Base-by-base conservation (phyloP, 2,113 vertebrate genomes). In the Canis aureus region DNA sequence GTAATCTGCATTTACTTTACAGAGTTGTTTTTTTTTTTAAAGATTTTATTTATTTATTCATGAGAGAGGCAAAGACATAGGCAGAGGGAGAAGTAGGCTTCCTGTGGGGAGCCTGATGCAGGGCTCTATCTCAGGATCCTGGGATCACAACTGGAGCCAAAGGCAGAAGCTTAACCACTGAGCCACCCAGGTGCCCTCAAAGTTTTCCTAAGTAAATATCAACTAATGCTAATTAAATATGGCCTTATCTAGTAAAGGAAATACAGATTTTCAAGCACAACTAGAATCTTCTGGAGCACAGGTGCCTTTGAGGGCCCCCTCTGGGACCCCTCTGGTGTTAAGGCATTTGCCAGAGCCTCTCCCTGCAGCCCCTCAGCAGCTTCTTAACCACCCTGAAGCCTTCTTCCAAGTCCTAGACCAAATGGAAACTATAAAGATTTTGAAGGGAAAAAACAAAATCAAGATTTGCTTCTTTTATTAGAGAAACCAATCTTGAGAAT, bases 1-100 rank as follows among this genome's bases (percentile, higher is more conserved):
- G 4, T 76, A 86, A 92, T 92, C 73, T 94, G n/a, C 16, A 81
- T 88, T 96, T 89, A 66, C 38, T 49, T 88, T 85, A 87, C 3
- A 76, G 49, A 38, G 23, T 94, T 82, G 80, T 53, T 19, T n/a
- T 69, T 12, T 64, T 64, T 69, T 69, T 69, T n/a, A 2, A 17
- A 67, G 13, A 69, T 69, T 86, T 96, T 88, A 62, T 29, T 69
- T 90, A 59, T 59, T 59, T n/a, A 69, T 69, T n/a, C 13, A 32
- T 32, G 66, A 67, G 66, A 32, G 16, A 69, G 67, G 17, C 32
- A 16, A 8, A 3, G 17, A 32, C 67, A 69, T 32, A 69, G 32
- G 67, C 15, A 19, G 67, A 19, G 32, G 32, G 67, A 69, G 66
- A 67, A 67, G 66, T 8, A 67, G 67, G 32, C 32, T n/a, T 3